phyloP scores from a whole-genome alignment of 2,797 vertebrate species.

The Hylomyscus alleni region DNA sequence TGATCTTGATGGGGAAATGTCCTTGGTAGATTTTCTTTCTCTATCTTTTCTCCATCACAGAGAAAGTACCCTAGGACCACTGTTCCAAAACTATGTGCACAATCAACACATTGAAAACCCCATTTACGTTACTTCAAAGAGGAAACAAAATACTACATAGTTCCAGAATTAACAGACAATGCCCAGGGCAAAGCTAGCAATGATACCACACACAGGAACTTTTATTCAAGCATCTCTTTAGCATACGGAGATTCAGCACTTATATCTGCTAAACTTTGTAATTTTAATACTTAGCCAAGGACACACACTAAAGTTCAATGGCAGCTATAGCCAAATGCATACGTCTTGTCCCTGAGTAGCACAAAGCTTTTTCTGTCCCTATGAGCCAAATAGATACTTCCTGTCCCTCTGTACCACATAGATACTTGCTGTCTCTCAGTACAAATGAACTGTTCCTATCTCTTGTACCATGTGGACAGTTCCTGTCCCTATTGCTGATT shows the following conservation, averaged over 20 bases:
- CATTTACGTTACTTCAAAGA: constrained; percentile 47
- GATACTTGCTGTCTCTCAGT: not conserved
- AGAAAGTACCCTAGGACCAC: not conserved
- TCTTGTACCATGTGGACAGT: not conserved
- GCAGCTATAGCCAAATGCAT: not conserved
- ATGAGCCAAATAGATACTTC: not conserved
- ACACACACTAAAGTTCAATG: not conserved
- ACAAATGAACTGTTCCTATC: not conserved
- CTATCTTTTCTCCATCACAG: constrained; percentile 26
- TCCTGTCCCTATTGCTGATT: not conserved
- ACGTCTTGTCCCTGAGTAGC: not conserved
- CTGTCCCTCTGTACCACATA: too few relatives aligned
- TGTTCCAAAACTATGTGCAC: not conserved
- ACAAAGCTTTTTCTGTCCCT: not conserved
- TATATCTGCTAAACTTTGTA: not conserved
- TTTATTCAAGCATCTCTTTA: not conserved
- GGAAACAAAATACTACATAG: not conserved
- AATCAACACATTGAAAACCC: not conserved
- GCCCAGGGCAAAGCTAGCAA: not conserved
- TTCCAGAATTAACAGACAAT: constrained; percentile 11
- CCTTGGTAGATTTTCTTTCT: constrained; percentile 13
- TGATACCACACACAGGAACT: not conserved
- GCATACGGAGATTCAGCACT: not conserved
- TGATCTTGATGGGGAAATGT: constrained; percentile 59
- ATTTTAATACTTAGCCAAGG: not conserved